Evolutionary conservation across 2,797 vertebrate species (phyloP).

Genomic region (Pseudomugil tenellus): DNA sequence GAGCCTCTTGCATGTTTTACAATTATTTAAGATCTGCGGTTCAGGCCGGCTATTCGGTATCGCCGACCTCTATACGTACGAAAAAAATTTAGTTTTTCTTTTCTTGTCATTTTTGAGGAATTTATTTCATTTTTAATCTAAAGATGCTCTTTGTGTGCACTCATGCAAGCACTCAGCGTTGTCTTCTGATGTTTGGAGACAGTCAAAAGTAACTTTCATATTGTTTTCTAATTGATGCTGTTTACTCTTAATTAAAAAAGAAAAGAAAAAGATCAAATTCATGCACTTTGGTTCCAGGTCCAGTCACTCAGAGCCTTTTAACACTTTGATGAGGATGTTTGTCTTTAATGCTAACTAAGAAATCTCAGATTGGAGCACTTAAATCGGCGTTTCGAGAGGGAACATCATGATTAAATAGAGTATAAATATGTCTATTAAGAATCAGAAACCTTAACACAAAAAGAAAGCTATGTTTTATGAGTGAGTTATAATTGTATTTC

Average conservation of each 20-base stretch:
- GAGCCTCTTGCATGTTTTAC: constrained; percentile 76
- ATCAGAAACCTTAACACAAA: constrained; percentile 43
- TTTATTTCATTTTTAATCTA: constrained; percentile 75
- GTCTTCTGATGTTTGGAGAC: constrained; percentile 40
- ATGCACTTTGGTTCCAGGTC: constrained; percentile 63
- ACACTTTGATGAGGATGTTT: constrained; percentile 75
- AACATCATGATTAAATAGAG: constrained; percentile 28
- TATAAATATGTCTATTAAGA: constrained; percentile 41
- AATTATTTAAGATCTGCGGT: constrained; percentile 46
- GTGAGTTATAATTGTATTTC: constrained; percentile 59
- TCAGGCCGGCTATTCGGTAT: constrained; percentile 40
- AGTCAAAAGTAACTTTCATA: constrained; percentile 10
- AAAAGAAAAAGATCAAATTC: constrained; percentile 7
- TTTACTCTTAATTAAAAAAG: constrained; percentile 22
- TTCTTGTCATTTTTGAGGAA: constrained; percentile 21
- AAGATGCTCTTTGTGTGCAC: constrained; percentile 57
- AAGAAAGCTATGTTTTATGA: constrained; percentile 62
- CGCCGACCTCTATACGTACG: constrained; percentile 77
- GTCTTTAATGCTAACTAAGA: constrained; percentile 57
- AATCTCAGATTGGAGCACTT: constrained; percentile 78
- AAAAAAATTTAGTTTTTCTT: constrained; percentile 65
- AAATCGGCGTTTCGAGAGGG: constrained; percentile 70
- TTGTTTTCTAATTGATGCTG: constrained; percentile 20
- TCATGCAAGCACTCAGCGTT: constrained; percentile 51
- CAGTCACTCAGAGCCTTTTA: constrained; percentile 60